A percentile compares a stretch with the other conserved stretches of the same genome.
Conservation (phyloP, 2,113 vertebrate genomes). For the Calcarius ornatus region DNA sequence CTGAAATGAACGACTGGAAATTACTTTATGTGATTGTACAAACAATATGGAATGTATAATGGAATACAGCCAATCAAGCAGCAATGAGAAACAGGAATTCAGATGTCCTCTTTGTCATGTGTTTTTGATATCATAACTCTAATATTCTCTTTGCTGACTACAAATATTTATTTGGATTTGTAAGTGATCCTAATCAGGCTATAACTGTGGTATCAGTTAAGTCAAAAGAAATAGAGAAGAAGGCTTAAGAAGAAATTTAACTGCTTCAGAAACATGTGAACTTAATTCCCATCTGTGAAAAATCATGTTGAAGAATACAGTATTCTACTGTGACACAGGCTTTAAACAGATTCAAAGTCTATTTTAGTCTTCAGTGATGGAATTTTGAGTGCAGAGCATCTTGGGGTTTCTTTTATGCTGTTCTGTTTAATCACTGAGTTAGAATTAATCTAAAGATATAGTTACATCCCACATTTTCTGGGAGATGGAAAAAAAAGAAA, state of each 20-base stretch:
- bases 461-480: neutral
- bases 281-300: neutral
- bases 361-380: neutral
- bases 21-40: neutral
- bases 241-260: neutral
- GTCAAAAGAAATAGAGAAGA: neutral
- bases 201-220: neutral
- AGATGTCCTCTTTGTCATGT: conserved; percentile 19
- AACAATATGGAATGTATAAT: conserved; percentile 32
- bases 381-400: neutral
- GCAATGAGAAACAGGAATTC: conserved; percentile 66
- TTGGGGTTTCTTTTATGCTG: neutral
- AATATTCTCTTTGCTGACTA: neutral
- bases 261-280: neutral
- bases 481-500: neutral
- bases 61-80: conserved; percentile 59
- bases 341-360: neutral
- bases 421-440: neutral
- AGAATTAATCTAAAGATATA: neutral
- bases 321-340: neutral
- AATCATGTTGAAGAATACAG: neutral
- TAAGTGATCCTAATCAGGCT: neutral
- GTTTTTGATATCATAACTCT: neutral
- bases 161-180: neutral
- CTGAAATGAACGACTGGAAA: neutral